phyloP scores from a whole-genome alignment of 1,140 invertebrate species.

The Pseudomyrmex flavicornis region DNA sequence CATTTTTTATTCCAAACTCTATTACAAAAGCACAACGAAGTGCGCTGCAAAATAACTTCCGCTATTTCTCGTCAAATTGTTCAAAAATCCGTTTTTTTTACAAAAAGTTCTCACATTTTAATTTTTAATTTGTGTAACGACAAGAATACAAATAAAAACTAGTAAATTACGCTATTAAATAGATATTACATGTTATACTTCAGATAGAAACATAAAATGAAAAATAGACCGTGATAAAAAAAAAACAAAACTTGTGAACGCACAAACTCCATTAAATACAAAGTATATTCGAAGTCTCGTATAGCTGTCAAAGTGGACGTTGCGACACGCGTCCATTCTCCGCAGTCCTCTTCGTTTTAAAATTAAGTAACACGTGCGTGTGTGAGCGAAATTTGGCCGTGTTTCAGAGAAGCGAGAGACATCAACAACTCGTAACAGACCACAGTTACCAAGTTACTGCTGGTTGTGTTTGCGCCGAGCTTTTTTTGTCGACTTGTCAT shows the following conservation, averaged over 20 bases:
- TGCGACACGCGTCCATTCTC: too few species aligned
- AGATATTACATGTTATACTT: not conserved
- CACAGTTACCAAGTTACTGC: not conserved
- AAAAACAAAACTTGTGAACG: too few species aligned
- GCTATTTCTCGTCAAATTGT: not conserved
- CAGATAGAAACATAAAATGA: not conserved
- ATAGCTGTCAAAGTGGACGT: too few species aligned
- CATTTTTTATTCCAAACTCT: constrained; percentile 6
- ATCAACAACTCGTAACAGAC: constrained; percentile 34
- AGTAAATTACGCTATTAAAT: not conserved
- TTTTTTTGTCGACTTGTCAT: constrained; percentile 23
- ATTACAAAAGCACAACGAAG: constrained; percentile 21
- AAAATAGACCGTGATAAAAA: not conserved
- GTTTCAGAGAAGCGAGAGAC: constrained; percentile 45
- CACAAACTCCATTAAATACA: not conserved
- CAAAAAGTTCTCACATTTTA: not conserved
- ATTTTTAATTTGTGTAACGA: not conserved
- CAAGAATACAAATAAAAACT: not conserved
- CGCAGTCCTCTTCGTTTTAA: constrained; percentile 44
- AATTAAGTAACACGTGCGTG: constrained; percentile 60
- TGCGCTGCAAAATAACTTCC: not conserved
- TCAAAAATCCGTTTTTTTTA: not conserved
- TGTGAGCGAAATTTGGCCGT: constrained; percentile 56
- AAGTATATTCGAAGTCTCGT: too few species aligned
- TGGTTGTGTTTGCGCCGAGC: not conserved